These are phyloP conservation scores for Nasonovia ribisnigri DNA, from an alignment of 2,888 invertebrate genomes.

Conservation along the genomic window DNA sequence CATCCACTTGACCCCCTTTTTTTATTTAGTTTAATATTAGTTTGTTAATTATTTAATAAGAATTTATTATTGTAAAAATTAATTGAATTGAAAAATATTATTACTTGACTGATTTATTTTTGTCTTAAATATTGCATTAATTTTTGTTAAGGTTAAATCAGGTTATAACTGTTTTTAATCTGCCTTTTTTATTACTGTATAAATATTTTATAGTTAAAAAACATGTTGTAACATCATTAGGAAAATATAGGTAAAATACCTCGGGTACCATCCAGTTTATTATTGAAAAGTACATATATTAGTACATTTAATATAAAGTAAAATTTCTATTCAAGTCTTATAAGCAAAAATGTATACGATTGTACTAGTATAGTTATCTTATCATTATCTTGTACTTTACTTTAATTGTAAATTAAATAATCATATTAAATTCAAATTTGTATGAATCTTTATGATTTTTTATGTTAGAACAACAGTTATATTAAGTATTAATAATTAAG, in stretches of 20 bases:
- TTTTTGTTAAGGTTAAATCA: background rate
- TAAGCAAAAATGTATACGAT: background rate
- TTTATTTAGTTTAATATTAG: background rate
- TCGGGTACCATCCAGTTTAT: background rate
- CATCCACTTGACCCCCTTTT: no score
- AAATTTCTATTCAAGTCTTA: background rate
- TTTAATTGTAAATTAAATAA: background rate
- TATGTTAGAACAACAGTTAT: background rate
- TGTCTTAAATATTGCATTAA: background rate
- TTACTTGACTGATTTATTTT: background rate
- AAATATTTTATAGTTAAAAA: background rate
- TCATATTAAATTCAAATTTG: background rate
- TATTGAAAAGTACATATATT: background rate
- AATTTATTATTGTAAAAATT: background rate
- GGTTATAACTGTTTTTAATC: background rate
- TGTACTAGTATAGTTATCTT: background rate
- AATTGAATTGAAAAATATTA: background rate
- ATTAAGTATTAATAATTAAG: background rate
- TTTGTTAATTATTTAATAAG: background rate
- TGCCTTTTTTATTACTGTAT: background rate
- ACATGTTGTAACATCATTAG: background rate
- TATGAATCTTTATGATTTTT: background rate
- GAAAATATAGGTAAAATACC: background rate
- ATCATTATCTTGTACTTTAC: background rate
- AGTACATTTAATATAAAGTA: background rate